Percentiles rank a stretch among this genome's conserved stretches.
Evolutionary conservation across 2,113 vertebrate genomes (phyloP).

Genomic region (Cricetomys ansorgei): DNA sequence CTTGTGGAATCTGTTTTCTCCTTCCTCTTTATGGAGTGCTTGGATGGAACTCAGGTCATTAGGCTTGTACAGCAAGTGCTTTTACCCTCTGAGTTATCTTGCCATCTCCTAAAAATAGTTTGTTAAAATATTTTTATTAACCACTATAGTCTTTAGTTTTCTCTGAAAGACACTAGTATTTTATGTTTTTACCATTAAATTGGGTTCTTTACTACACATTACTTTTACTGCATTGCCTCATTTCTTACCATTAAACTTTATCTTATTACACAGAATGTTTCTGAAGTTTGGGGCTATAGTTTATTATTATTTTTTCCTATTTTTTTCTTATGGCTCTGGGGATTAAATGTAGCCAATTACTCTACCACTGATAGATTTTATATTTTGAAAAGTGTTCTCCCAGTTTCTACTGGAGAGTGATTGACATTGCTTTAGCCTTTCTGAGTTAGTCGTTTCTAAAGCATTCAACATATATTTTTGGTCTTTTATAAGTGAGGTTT

Average conservation of each 20-base stretch:
- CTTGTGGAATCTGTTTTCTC: background rate
- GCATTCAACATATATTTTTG: background rate
- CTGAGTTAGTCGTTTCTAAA: background rate
- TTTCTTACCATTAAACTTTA: conserved; percentile 4
- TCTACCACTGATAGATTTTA: background rate
- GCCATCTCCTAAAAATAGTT: background rate
- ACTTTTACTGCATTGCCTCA: background rate
- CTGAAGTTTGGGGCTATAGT: background rate
- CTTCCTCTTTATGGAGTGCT: background rate
- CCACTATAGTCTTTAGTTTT: background rate
- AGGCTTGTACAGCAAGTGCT: background rate
- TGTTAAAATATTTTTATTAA: background rate
- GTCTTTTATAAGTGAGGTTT: background rate
- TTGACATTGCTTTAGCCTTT: background rate
- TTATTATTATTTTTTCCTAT: background rate
- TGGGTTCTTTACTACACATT: background rate
- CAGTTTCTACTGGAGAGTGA: background rate
- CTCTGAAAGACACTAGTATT: background rate
- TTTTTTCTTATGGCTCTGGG: background rate
- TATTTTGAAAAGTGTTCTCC: background rate
- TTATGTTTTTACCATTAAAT: background rate
- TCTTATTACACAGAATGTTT: background rate
- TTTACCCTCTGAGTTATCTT: background rate
- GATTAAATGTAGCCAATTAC: background rate
- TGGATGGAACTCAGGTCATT: background rate